Conservation (phyloP, 2,797 vertebrate genomes). For the Paguma larvata region DNA sequence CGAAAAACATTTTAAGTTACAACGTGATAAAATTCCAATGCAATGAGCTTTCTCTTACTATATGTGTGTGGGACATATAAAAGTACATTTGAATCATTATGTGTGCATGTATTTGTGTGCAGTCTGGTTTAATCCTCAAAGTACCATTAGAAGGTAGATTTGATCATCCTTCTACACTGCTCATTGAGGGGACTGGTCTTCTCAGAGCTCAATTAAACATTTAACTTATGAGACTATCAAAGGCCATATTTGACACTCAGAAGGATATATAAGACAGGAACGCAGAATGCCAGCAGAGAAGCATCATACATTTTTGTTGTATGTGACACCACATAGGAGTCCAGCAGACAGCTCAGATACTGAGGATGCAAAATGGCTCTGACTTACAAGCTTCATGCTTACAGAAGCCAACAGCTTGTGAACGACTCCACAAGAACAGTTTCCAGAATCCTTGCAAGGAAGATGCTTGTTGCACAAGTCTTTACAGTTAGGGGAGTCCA, state of each 20-base stretch:
- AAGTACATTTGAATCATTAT: not conserved
- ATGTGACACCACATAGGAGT: fast-evolving
- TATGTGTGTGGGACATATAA: not conserved
- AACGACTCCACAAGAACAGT: not conserved
- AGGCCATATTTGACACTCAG: not conserved
- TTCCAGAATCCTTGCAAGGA: not conserved
- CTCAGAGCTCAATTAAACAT: not conserved
- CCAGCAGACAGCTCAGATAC: not conserved
- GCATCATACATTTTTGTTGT: not conserved
- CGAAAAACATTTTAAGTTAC: not conserved
- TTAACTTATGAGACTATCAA: not conserved
- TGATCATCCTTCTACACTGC: not conserved
- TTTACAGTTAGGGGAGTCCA: not conserved
- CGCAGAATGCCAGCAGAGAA: not conserved
- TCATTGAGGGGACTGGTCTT: not conserved
- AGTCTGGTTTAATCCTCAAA: not conserved
- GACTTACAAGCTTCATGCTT: not conserved
- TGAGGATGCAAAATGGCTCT: not conserved
- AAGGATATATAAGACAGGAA: not conserved
- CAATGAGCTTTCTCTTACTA: not conserved
- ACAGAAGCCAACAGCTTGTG: not conserved
- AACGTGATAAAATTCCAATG: not conserved
- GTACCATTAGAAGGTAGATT: not conserved
- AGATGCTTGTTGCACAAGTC: not conserved
- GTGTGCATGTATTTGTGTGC: not conserved